Percentiles rank a stretch among this genome's conserved stretches.
These are phyloP conservation scores for Leptodactylus fallax DNA, from an alignment of 2,797 vertebrate genomes.

Conservation along the genomic window DNA sequence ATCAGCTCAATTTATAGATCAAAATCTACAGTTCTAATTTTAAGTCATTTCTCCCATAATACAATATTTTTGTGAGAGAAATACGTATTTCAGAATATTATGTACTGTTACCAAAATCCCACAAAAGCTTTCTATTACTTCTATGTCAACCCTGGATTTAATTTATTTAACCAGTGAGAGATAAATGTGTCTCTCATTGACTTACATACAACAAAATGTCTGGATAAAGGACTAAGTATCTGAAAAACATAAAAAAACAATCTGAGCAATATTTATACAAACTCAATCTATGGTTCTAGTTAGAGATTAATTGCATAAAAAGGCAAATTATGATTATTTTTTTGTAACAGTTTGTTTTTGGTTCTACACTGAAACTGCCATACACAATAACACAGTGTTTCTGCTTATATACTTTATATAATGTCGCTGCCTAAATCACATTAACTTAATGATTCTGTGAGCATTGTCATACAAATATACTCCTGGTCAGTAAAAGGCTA, in stretches of 20 bases:
- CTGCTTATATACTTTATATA: too few relatives aligned
- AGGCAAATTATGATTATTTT: not conserved
- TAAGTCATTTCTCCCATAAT: not conserved
- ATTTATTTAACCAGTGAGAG: not conserved
- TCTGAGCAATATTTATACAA: not conserved
- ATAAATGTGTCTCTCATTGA: not conserved
- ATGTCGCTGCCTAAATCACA: too few relatives aligned
- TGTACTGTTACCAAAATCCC: not conserved
- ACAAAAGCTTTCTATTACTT: not conserved
- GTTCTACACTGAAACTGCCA: too few relatives aligned
- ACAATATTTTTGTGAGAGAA: not conserved
- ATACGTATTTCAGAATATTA: too few relatives aligned
- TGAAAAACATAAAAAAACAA: not conserved
- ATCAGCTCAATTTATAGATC: not conserved
- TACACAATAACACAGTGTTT: too few relatives aligned
- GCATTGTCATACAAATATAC: too few relatives aligned
- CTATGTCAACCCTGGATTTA: not conserved
- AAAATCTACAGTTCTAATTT: conserved; percentile 5
- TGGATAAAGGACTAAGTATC: not conserved
- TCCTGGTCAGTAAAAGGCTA: too few relatives aligned
- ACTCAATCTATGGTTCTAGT: not conserved
- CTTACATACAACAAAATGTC: not conserved
- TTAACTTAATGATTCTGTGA: too few relatives aligned
- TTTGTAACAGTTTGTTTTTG: not conserved
- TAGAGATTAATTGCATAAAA: not conserved